Evolutionary conservation across 1,140 invertebrate species (phyloP).

Genomic region (Cataglyphis hispanica): DNA sequence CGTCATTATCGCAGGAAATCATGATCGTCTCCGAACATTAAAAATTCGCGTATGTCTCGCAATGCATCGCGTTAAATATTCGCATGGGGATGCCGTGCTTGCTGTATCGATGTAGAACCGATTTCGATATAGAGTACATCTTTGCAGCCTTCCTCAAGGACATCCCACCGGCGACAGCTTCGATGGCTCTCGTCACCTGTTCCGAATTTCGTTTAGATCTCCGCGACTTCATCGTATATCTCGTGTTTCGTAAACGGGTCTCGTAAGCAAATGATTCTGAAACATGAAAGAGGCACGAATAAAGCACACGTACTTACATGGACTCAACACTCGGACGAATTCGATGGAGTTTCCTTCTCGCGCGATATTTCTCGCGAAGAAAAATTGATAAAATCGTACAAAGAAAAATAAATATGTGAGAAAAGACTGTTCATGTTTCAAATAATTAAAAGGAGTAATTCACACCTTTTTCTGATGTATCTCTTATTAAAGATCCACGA

Average conservation of each 20-base stretch:
- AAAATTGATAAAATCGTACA: constrained; percentile 11
- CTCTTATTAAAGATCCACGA: too few relatives aligned
- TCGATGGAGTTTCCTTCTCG: not conserved
- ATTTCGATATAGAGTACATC: constrained; percentile 78
- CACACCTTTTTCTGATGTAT: too few relatives aligned
- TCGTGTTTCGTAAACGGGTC: not conserved
- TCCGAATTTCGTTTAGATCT: constrained; percentile 57
- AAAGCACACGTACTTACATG: not conserved
- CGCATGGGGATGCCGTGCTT: constrained; percentile 68
- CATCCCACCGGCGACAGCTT: constrained; percentile 80
- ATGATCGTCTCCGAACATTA: not conserved
- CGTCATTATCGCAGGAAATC: not conserved
- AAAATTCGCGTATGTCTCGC: constrained; percentile 36
- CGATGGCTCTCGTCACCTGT: constrained; percentile 72
- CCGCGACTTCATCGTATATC: constrained; percentile 26
- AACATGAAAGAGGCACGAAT: constrained; percentile 53
- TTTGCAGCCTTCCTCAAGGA: constrained; percentile 80
- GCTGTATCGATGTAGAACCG: constrained; percentile 80
- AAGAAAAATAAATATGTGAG: not conserved
- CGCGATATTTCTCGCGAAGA: not conserved
- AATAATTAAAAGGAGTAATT: too few relatives aligned
- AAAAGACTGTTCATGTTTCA: not conserved
- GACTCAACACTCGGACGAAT: not conserved
- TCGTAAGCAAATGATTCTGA: constrained; percentile 37
- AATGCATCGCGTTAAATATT: constrained; percentile 63